Conservation (phyloP, 2,797 vertebrate genomes). For the Neopelma chrysocephalum region DNA sequence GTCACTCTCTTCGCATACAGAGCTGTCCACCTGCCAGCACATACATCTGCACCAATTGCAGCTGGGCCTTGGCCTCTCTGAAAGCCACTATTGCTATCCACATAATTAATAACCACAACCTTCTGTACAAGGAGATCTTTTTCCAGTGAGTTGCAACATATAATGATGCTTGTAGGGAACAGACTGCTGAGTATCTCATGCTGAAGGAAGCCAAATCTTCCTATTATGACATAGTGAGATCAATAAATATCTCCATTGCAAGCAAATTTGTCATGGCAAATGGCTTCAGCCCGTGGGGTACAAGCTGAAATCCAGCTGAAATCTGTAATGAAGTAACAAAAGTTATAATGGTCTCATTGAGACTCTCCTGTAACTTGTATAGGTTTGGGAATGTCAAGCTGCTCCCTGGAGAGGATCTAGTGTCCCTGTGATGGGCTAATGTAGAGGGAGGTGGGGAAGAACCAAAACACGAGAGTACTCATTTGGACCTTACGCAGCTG, state of each 20-base stretch:
- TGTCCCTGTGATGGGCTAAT: not conserved
- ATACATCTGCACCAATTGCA: rapidly evolving
- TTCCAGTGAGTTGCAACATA: not conserved
- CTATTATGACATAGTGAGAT: not conserved
- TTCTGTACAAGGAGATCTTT: not conserved
- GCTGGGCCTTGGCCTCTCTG: not conserved
- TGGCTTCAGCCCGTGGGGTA: not conserved
- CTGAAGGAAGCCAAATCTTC: not conserved
- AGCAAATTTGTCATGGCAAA: not conserved
- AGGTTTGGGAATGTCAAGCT: not conserved
- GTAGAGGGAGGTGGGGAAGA: not conserved
- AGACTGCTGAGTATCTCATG: not conserved
- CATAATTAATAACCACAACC: not conserved
- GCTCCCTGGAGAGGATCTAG: not conserved
- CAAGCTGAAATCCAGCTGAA: not conserved
- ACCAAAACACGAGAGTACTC: rapidly evolving
- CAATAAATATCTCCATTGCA: constrained; percentile 7
- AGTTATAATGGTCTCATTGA: not conserved
- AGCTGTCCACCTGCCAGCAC: not conserved
- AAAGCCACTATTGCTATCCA: not conserved
- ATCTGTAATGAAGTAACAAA: not conserved
- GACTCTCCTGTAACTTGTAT: not conserved
- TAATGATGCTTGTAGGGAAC: not conserved
- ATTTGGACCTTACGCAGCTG: not conserved
- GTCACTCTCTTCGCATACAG: not conserved